Evolutionary conservation across 2,888 invertebrate species (phyloP), one percentile per base, ranked within the genome.

Genomic region (Steinernema scapterisci): DNA sequence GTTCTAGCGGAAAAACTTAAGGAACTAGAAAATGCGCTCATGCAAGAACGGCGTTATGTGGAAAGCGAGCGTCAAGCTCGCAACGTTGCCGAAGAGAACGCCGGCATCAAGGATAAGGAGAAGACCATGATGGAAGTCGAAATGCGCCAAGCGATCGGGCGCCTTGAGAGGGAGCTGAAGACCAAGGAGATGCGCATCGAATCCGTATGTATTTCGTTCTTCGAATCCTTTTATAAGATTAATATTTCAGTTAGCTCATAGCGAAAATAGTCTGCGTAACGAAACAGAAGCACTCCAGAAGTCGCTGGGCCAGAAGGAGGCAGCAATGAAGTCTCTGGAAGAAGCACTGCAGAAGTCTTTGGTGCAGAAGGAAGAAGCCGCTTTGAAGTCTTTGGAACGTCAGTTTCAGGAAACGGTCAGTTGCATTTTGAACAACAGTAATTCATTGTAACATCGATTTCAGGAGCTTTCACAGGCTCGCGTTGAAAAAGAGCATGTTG

Each of bases 1-100:
- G 9, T 38, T 38, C 38, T 6, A 38, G 9, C 38, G 5, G 38
- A 38, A 38, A 38, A 38, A 38, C 38, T 38, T 3, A 63, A 13
- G 63, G 21, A 63, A 16, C 27, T 63, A 6, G 63, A 63, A 63
- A 13, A 31, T 63, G 31, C 31, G 2, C 63, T 63, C 5, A 31
- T 31, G 7, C 31, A 63, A 72, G 72, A 51, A 13, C 72, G 31
- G 19, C 72, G 51, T 11, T 31, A 71, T 25, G 54, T 80, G 38
- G 96, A 97, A 89, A 93, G 94, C 0, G 96, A 97, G 89, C 94
- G 95, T n/a, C 90, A 95, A 79, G 94, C 95, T 1, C 91, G 93
- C 80, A 93, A 94, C 44, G 95, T 97, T 87, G 95, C 96, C 2
- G 97, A 97, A 88, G 95, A 96, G 89, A 94, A 93, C 0, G 93